Evolutionary conservation across 1,140 invertebrate species (phyloP), one percentile per base, ranked within the genome.

Genomic region (Globodera ellingtonae): DNA sequence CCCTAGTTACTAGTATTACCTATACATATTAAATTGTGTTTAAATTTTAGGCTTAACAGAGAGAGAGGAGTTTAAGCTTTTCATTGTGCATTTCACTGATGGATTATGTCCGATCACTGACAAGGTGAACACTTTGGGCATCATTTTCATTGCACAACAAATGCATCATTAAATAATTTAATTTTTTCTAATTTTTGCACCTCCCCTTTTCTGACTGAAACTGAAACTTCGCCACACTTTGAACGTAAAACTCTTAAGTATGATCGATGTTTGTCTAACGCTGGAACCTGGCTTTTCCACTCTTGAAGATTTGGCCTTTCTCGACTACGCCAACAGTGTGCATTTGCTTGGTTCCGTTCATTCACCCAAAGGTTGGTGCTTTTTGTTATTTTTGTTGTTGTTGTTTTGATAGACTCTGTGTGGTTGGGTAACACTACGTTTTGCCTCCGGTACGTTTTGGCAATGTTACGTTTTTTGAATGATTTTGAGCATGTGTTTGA

Each of bases 221-320:
- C 70, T 72, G 70, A 48, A 72, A 72, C 50, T 72, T 72, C 70
- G 50, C 2, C 46, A 72, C 46, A 72, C 13, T 72, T 21, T 72
- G 2, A 72, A 44, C 47, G 21, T 72, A 15, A 24, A 77, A 73
- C 35, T 10, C 72, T 85, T 77, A 67, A 85, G 80, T 46, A 86
- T 86, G 82, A 48, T 86, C 21, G 85, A 86, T 35, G 71, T 86
- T 15, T 86, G 84, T 76, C 71, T 84, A 46, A 87, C 85, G n/a
- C 76, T 88, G 8, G 85, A 86, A 24, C 82, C 85, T 4, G 75
- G 84, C 6, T 86, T 86, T 71, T 75, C 69, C 66, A 82, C 76
- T 47, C 66, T 84, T 15, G 73, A 82, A 76, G 78, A 86, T 44
- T 46, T 79, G 4, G 70, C 72, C 9, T 59, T 86, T n/a, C 24